Percentiles rank a stretch among this genome's conserved stretches.
Conservation (phyloP, 2,888 invertebrate genomes). For the Hyposoter didymator region DNA sequence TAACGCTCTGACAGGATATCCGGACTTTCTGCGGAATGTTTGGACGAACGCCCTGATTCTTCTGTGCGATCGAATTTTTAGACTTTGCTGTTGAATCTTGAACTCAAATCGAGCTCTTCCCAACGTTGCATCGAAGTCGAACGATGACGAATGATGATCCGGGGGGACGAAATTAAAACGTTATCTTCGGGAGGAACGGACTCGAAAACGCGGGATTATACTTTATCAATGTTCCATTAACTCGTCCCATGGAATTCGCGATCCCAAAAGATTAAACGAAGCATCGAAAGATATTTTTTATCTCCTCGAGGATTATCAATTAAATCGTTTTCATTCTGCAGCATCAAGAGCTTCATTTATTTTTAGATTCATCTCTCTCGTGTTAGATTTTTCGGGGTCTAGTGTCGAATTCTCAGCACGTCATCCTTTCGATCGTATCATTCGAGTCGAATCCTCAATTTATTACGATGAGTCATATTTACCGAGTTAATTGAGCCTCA, state of each 20-base stretch:
- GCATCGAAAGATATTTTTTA: conserved; percentile 4
- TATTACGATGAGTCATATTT: conserved; percentile 62
- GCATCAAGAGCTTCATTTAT: neutral
- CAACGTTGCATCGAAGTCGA: neutral
- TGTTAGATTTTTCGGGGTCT: conserved; percentile 5
- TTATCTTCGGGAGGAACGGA: neutral
- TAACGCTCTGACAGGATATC: conserved; percentile 34
- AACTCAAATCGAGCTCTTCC: neutral
- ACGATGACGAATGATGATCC: too few relatives aligned
- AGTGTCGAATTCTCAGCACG: conserved; percentile 30
- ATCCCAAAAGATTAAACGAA: neutral
- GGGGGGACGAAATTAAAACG: neutral
- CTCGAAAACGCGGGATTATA: neutral
- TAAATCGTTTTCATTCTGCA: conserved; percentile 8
- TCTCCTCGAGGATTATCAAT: conserved; percentile 23
- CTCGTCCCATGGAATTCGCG: neutral
- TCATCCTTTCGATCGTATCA: conserved; percentile 43
- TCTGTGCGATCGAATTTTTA: neutral
- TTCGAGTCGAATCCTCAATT: conserved; percentile 54
- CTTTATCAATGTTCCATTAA: neutral
- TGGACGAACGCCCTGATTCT: conserved; percentile 28
- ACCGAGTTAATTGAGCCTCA: conserved; percentile 54
- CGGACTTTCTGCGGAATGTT: conserved; percentile 29
- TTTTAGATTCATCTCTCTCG: neutral
- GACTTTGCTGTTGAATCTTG: neutral